These are phyloP conservation scores for Metopolophium dirhodum DNA, from an alignment of 1,140 invertebrate species.

Conservation along the genomic window DNA sequence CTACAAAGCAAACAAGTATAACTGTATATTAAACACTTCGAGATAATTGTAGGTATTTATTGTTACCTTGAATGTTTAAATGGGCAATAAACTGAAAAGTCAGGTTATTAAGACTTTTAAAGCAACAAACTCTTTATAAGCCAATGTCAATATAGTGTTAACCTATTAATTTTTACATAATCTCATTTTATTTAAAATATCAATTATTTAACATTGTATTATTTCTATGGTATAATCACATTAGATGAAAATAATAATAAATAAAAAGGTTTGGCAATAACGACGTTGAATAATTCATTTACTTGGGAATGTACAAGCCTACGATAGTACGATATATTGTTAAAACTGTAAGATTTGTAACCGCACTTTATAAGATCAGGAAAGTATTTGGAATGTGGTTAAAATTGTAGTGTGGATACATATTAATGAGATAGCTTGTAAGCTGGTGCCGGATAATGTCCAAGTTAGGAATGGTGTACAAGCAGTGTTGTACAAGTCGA, in stretches of 20 bases:
- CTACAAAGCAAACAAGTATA: no score
- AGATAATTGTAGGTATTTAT: no score
- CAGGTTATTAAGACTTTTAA: background rate
- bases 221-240: background rate
- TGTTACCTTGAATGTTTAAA: no score
- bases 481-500: background rate
- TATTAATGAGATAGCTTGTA: background rate
- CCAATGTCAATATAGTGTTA: background rate
- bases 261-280: background rate
- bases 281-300: background rate
- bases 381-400: background rate
- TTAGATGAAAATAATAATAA: background rate
- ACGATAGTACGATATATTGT: background rate
- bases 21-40: no score
- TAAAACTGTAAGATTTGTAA: background rate
- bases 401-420: background rate
- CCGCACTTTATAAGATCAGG: background rate
- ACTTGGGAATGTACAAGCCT: background rate
- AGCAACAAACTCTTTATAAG: background rate
- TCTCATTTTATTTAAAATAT: background rate
- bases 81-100: background rate
- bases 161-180: background rate
- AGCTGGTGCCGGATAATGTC: background rate
- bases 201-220: background rate
- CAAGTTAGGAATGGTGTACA: background rate